These are phyloP conservation scores for Habropoda laboriosa DNA, from an alignment of 1,140 invertebrate genomes.

Conservation along the genomic window DNA sequence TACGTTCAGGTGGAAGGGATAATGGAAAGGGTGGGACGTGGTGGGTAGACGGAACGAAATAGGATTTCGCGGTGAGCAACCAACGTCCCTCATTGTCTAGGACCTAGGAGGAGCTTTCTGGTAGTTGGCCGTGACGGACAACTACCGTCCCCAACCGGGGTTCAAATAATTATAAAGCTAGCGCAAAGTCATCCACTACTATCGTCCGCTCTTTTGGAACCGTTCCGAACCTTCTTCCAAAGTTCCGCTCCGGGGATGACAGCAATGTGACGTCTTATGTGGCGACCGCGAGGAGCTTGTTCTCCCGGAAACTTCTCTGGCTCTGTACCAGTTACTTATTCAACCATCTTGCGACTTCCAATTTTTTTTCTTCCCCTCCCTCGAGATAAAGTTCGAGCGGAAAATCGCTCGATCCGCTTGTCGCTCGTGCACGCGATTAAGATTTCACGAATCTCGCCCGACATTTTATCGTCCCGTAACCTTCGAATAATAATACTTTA, in stretches of 20 bases:
- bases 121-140: slow-evolving; percentile 49
- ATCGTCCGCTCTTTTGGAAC: not conserved
- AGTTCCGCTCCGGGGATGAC: slow-evolving; percentile 28
- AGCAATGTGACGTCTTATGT: slow-evolving; percentile 13
- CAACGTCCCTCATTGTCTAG: slow-evolving; percentile 59
- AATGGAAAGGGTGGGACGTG: slow-evolving; percentile 8
- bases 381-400: not conserved
- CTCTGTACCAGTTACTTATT: slow-evolving; percentile 39
- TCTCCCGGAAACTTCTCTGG: slow-evolving; percentile 16
- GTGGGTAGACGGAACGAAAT: slow-evolving; percentile 56
- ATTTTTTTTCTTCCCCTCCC: not conserved
- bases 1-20: slow-evolving; percentile 26
- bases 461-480: too few species aligned
- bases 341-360: not conserved
- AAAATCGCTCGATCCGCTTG: not conserved
- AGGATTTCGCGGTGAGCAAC: slow-evolving; percentile 61
- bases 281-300: not conserved
- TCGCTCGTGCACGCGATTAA: not conserved
- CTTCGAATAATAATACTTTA: too few species aligned
- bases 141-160: not conserved
- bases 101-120: slow-evolving; percentile 36
- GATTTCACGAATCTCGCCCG: not conserved
- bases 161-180: slow-evolving; percentile 60
- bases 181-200: slow-evolving; percentile 17
- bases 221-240: slow-evolving; percentile 1